Evolutionary conservation across 2,113 vertebrate genomes (phyloP).

Genomic region (Nibea coibor): DNA sequence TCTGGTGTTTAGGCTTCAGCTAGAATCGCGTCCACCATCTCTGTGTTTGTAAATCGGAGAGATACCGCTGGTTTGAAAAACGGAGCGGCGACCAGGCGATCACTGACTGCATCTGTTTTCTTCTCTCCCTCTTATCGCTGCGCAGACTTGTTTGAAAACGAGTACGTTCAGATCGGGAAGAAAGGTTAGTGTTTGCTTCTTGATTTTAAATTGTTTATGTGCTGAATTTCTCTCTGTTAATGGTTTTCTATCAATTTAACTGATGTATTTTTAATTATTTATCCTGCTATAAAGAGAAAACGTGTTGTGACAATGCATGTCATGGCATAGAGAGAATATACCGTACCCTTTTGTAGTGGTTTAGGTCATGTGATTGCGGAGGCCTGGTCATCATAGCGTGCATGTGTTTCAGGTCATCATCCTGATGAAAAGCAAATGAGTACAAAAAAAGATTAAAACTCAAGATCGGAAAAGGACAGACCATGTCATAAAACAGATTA

Average conservation of each 20-base stretch:
- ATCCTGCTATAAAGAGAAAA: neutral
- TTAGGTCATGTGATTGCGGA: no score
- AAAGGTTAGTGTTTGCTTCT: slow-evolving; percentile 74
- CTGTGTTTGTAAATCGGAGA: slow-evolving; percentile 56
- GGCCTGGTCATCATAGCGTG: no score
- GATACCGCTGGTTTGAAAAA: slow-evolving; percentile 47
- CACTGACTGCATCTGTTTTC: slow-evolving; percentile 33
- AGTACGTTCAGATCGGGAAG: slow-evolving; percentile 81
- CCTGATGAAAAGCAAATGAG: no score
- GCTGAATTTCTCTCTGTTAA: neutral
- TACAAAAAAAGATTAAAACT: no score
- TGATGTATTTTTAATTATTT: neutral
- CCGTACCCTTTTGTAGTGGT: no score
- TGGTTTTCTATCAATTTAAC: neutral
- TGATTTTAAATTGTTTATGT: neutral
- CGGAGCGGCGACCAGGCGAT: neutral
- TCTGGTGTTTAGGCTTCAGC: slow-evolving; percentile 61
- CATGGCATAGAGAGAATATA: neutral
- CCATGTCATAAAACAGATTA: no score
- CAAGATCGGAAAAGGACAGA: no score
- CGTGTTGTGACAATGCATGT: neutral
- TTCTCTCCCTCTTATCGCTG: slow-evolving; percentile 11
- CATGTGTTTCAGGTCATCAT: no score
- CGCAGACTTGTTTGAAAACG: slow-evolving; percentile 84
- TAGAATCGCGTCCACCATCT: slow-evolving; percentile 25